Base-by-base conservation (phyloP, 2,113 vertebrate species). In the Serinus canaria region DNA sequence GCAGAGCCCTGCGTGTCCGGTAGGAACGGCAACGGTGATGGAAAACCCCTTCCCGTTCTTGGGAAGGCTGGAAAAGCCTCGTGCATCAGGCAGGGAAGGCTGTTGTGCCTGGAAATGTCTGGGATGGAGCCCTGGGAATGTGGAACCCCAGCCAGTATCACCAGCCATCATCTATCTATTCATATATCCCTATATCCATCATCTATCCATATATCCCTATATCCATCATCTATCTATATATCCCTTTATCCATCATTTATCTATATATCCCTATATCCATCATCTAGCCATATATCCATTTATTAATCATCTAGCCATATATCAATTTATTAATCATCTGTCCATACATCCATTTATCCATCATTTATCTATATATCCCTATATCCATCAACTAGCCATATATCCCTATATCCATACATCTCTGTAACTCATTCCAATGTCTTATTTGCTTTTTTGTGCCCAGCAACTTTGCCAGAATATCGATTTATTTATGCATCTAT, bases 21-120 rank as follows among this genome's bases (percentile, higher is more conserved):
- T 1, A 3, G 74, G 7, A 43, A 3, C 0, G 1, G 25, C 80
- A 4, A 31, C 1, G 10, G 11, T 0, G 33, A 20, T 27, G 85
- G 73, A n/a, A 90, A 94, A 1, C 7, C 23, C n/a, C n/a, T 72
- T 89, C 31, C 27, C 18, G 0, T 3, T 1, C 11, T 15, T 5
- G 2, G n/a, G 16, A 87, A 35, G 68, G 27, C 55, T 77, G 87
- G 68, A 14, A 52, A 60, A 73, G 4, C 13, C 15, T n/a, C 35
- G 13, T 7, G 20, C 7, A 0, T 1, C 19, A 7, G 62, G 39
- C 25, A 7, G 49, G 37, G 33, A 41, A 35, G 27, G 66, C 28
- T 70, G 66, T 16, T 28, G 49, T 49, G 53, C 58, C 37, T 73
- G 68, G 53, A 27, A 68, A 62, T 23, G 20, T 2, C 2, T 0